Evolutionary conservation across 2,113 vertebrate genomes (phyloP).

Genomic region (Ginglymostoma cirratum): DNA sequence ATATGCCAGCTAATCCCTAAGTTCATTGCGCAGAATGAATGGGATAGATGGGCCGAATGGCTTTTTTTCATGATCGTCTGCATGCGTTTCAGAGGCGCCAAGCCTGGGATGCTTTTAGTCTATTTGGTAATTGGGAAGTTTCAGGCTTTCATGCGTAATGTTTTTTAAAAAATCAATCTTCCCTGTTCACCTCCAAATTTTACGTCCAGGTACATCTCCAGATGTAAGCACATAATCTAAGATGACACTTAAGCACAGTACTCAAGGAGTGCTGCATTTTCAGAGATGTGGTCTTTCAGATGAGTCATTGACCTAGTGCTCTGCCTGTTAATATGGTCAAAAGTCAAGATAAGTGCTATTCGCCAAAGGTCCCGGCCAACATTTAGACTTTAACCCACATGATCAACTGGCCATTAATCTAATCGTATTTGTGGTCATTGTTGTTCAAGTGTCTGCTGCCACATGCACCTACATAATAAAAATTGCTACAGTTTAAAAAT

Average conservation of each 20-base stretch:
- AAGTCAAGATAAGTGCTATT: not conserved
- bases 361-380: not conserved
- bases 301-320: not conserved
- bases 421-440: not conserved
- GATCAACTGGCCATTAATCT: not conserved
- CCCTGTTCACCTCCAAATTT: not conserved
- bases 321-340: not conserved
- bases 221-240: not conserved
- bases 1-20: not conserved
- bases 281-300: not conserved
- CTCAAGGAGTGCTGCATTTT: not conserved
- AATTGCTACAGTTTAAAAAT: not conserved
- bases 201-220: not conserved
- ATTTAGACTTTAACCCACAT: not conserved
- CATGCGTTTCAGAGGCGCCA: not conserved
- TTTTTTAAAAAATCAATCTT: not conserved
- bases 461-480: not conserved
- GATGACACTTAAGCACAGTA: not conserved
- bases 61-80: not conserved
- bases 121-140: not conserved
- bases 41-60: not conserved
- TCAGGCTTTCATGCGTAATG: not conserved
- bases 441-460: not conserved
- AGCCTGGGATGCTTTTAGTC: not conserved
- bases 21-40: not conserved